Base-by-base conservation (phyloP, 1,140 invertebrate genomes). In the Scaptomyza hsui region DNA sequence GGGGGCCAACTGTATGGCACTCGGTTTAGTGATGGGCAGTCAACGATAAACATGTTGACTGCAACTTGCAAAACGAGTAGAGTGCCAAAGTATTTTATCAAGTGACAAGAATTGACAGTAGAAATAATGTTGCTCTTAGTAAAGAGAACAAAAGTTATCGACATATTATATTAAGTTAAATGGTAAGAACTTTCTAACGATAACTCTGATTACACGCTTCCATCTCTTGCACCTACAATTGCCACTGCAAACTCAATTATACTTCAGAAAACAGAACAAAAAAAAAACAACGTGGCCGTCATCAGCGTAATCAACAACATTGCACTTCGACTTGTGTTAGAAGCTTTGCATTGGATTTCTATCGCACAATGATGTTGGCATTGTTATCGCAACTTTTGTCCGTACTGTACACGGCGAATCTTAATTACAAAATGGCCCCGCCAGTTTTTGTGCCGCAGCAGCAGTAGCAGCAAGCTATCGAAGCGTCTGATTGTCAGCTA, bases 11-110 rank as follows among this genome's bases (percentile, higher is more conserved):
- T 44, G 45, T 61, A 60, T 39, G 41, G 55, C 62, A 56, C 60
- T 69, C 57, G 63, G 68, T 49, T 73, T 65, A 70, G 60, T 51
- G 81, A 76, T 76, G 81, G 63, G 42, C 76, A 80, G 19, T 59
- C 72, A 55, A 63, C 68, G 76, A 80, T 80, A 83, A 29, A 76
- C 72, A 68, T 52, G 44, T 39, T 72, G 57, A 74, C 10, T 57
- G 41, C 45, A 37, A n/a, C 12, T 37, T n/a, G 12, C 32, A 37
- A n/a, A 81, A 80, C 75, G 62, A 65, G 52, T 49, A 52, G 59
- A 70, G 13, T 63, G 42, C 47, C 37, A 13, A 32, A 44, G 21
- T 48, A 62, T 69, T 62, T 63, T 63, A 53, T 53, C 65, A 69
- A 26, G 39, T 21, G 41, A 29, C 41, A 19, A 21, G 16, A 6